Base-by-base conservation (phyloP, 2,113 vertebrate species). In the Genyomyrus donnyi region DNA sequence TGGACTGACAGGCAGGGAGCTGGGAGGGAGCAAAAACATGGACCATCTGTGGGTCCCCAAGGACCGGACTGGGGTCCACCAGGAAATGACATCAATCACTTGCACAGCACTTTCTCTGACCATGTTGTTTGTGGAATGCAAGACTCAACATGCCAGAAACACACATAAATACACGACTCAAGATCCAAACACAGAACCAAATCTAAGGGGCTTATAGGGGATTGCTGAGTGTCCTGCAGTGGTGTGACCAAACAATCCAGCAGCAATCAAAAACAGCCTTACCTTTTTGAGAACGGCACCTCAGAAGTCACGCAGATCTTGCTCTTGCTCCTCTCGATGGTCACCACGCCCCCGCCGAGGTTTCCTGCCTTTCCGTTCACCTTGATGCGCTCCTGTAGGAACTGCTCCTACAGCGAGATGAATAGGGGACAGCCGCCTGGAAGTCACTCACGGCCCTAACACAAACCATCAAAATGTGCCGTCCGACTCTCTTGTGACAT, bases 251-350 rank as follows among this genome's bases (percentile, higher is more conserved):
- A 80, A 80, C 11, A 42, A 2, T 80, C 74, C 74, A 42, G 15
- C 74, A 80, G 15, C 74, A 80, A 80, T 42, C 35, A 42, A 80
- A 83, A 50, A 53, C 21, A 48, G 0, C 10, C 93, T 89, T 94
- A 98, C 98, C 98, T 98, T 95, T 99, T 99, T 52, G 98, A 99
- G 93, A 99, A 99, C 0, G 98, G 98, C 90, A 99, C 97, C 93
- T 99, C 98, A 0, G 98, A 99, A 0, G 97, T 97, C 84, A 99
- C 98, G 0, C 97, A 96, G 66, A 99, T 99, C 94, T 98, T 99
- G 94, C 97, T 99, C 94, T 99, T 99, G 96, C 98, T 99, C 90
- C 98, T 96, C 88, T 99, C 98, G 0, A 99, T 99, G 92, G 97
- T 98, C 86, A 99, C 97, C 7, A 97, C 97, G 0, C 98, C 98